Percentiles rank a stretch among this genome's conserved stretches.
Evolutionary conservation across 1,140 invertebrate genomes (phyloP).

Genomic region (Drosophila miranda): DNA sequence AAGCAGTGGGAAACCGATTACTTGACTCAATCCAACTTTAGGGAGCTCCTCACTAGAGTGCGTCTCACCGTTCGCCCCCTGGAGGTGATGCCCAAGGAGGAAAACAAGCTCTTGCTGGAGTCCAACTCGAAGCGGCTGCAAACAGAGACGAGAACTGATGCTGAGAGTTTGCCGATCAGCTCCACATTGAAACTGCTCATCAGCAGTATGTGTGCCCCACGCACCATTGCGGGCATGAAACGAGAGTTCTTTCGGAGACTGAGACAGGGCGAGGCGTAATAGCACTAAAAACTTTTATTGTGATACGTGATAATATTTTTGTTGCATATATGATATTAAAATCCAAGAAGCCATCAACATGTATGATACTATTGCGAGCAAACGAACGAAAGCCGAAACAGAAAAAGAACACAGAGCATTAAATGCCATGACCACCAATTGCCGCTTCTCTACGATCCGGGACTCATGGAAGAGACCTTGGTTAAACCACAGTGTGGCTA

Average conservation of each 20-base stretch:
- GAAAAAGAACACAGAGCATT: constrained; percentile 52
- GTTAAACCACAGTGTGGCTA: constrained; percentile 24
- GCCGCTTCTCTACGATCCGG: constrained; percentile 11
- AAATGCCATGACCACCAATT: constrained; percentile 53
- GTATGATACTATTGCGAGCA: constrained; percentile 49
- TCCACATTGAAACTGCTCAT: no score
- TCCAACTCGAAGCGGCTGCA: constrained; percentile 33
- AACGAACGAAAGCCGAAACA: constrained; percentile 24
- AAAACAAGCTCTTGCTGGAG: constrained; percentile 29
- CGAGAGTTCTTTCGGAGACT: no score
- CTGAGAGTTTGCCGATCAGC: no score
- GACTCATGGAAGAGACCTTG: no score
- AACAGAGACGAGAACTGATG: not conserved
- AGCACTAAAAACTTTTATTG: constrained; percentile 58
- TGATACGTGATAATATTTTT: constrained; percentile 53
- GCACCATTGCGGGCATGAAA: no score
- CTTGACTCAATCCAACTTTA: no score
- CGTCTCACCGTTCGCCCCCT: constrained; percentile 12
- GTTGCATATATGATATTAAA: constrained; percentile 64
- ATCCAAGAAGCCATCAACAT: constrained; percentile 54
- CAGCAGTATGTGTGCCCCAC: no score
- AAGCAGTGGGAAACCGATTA: no score
- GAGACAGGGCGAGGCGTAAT: constrained; percentile 8
- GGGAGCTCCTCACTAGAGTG: not conserved
- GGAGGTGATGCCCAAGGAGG: constrained; percentile 46